Conservation (phyloP, 2,113 vertebrate species). For the Pluvianellus socialis region DNA sequence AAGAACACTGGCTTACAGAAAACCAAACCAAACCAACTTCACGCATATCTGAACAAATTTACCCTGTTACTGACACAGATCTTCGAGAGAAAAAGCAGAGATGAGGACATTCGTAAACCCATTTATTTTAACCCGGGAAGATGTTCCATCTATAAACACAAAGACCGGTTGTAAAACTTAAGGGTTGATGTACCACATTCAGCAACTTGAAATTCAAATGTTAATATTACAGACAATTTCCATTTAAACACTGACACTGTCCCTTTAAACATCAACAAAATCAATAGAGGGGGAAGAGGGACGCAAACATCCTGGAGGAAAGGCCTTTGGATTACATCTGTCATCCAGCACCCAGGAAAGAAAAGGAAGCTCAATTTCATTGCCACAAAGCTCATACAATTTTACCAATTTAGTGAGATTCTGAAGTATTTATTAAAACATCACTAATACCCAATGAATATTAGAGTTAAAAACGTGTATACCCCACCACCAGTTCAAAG, state of each 20-base stretch:
- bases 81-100: neutral
- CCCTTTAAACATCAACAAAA: neutral
- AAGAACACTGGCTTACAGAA: neutral
- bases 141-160: neutral
- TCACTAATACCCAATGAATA: no score
- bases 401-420: neutral
- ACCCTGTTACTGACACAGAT: neutral
- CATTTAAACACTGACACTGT: neutral
- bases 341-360: neutral
- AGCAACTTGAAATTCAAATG: neutral
- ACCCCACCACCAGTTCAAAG: rapidly evolving
- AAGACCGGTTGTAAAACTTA: neutral
- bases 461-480: neutral
- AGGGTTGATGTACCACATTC: neutral
- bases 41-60: neutral
- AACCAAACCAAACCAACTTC: neutral
- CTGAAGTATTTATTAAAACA: neutral
- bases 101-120: neutral
- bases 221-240: neutral
- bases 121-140: neutral
- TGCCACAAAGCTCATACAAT: neutral
- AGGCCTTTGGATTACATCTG: neutral
- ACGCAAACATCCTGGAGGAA: neutral
- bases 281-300: neutral
- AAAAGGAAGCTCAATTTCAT: neutral